Percentiles rank a stretch among this genome's conserved stretches.
Conservation (phyloP, 2,797 vertebrate genomes). For the Champsocephalus gunnari region DNA sequence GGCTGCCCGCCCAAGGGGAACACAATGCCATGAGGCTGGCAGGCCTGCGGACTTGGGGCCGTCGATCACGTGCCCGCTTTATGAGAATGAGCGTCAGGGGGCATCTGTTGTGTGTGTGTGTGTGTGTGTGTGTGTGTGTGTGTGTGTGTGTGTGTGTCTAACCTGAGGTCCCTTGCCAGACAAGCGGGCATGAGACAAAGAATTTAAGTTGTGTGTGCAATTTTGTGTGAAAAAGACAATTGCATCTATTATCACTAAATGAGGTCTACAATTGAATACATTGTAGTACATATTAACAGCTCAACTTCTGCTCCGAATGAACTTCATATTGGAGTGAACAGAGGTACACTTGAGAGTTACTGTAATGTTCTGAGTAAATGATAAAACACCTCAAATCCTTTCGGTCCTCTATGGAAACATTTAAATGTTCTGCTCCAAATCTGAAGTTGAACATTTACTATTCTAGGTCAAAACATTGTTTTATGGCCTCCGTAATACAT, state of each 20-base stretch:
- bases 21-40: conserved; percentile 83
- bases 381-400: neutral
- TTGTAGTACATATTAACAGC: conserved; percentile 53
- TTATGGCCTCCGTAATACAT: neutral
- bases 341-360: neutral
- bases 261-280: conserved; percentile 60
- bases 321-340: conserved; percentile 24
- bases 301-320: conserved; percentile 61
- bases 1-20: conserved; percentile 76
- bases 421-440: neutral
- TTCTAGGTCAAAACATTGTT: conserved; percentile 1
- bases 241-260: conserved; percentile 67
- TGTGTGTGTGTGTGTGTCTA: conserved; percentile 59
- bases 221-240: conserved; percentile 49
- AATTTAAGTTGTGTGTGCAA: conserved; percentile 38
- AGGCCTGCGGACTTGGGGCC: conserved; percentile 66
- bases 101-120: conserved; percentile 74
- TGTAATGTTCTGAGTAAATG: neutral
- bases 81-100: conserved; percentile 74
- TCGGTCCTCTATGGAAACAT: neutral
- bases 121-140: conserved; percentile 53
- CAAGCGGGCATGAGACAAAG: conserved; percentile 63
- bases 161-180: conserved; percentile 75
- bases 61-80: conserved; percentile 75
- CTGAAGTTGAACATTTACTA: neutral